Conservation (phyloP, 2,797 vertebrate genomes). For the Hylomyscus alleni region DNA sequence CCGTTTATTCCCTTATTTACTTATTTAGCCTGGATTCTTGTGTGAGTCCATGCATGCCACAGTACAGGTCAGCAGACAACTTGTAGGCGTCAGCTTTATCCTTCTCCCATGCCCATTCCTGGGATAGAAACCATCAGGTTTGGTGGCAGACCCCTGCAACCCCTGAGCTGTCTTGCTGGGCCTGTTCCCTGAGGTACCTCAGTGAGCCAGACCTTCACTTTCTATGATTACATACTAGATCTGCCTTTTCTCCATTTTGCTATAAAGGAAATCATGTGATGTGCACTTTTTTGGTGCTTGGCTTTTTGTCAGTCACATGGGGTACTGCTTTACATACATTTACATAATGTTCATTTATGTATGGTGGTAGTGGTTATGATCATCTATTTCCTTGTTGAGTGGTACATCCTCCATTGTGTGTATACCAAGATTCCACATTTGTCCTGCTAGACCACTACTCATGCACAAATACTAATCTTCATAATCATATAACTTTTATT, state of each 20-base stretch:
- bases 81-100: too few species aligned
- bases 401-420: background rate
- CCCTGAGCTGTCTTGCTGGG: background rate
- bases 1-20: too few species aligned
- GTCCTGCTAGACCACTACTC: background rate
- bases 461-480: background rate
- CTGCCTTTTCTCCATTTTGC: background rate
- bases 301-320: background rate
- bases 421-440: background rate
- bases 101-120: too few species aligned
- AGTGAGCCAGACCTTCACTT: background rate
- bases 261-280: background rate
- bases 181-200: background rate
- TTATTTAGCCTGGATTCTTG: background rate
- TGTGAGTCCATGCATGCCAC: background rate
- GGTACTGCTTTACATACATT: background rate
- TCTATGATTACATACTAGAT: background rate
- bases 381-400: background rate
- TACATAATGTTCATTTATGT: background rate
- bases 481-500: background rate
- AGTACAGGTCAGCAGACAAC: background rate
- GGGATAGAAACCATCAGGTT: background rate
- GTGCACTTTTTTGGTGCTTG: background rate
- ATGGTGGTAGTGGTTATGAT: too few species aligned
- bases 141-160: background rate